Evolutionary conservation across 2,888 invertebrate species (phyloP), one percentile per base, ranked within the genome.

Genomic region (Apodemia mormo): DNA sequence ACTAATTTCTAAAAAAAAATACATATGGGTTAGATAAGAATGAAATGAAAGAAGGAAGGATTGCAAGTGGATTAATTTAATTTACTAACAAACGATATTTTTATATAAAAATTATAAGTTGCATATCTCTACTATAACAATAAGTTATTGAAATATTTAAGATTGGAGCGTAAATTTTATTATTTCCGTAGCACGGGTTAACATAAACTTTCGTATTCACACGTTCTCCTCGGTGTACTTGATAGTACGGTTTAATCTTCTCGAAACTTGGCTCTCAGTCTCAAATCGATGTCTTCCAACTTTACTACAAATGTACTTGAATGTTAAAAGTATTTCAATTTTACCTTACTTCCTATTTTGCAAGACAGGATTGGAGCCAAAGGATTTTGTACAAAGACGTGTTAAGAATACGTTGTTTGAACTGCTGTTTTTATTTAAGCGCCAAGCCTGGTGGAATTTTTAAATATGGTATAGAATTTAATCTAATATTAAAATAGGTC

Each of bases 181-280:
- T 54, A n/a, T 54, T 54, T 54, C 54, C 22, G 54, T 22, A n/a
- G 22, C 54, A 54, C 22, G 22, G 54, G n/a, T 22, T 22, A 22
- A n/a, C 54, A 54, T 40, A 81, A 88, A 87, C 81, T 88, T 88
- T 84, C 78, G 80, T 84, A 85, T 87, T 86, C 84, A 80, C 84
- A 83, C 83, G 81, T 83, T 81, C 79, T 78, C 79, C 76, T 78
- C 75, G 77, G 74, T 74, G 77, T 76, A 81, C 78, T 84, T 80
- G 76, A 79, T 79, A 80, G 79, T 78, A 75, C 76, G 78, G 82
- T 83, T 86, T 85, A 83, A 84, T 86, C 83, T 84, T 80, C 77
- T 70, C 75, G 77, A 72, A 77, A 78, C 76, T 80, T 77, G 70
- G 67, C 74, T 77, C 73, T 75, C 68, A 29, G 69, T 77, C 73